phyloP scores from a whole-genome alignment of 1,140 invertebrate genomes.

The Riptortus pedestris region DNA sequence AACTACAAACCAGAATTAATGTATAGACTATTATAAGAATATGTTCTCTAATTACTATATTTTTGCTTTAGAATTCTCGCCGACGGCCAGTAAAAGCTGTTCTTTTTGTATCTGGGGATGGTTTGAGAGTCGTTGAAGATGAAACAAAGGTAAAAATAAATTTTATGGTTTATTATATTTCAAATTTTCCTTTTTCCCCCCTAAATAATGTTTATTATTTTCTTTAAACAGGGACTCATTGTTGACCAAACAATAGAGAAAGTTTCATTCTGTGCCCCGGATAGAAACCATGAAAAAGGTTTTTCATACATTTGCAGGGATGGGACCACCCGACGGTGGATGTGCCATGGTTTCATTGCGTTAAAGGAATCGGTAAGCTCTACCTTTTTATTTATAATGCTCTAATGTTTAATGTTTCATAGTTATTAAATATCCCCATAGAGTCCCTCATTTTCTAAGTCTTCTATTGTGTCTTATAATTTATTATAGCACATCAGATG shows the following conservation, averaged over 20 bases:
- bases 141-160: slow-evolving; percentile 68
- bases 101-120: slow-evolving; percentile 94
- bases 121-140: slow-evolving; percentile 93
- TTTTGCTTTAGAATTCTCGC: slow-evolving; percentile 68
- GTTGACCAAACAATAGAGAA: slow-evolving; percentile 99
- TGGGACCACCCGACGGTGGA: slow-evolving; percentile 82
- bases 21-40: too few species aligned
- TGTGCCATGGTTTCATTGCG: slow-evolving; percentile 98
- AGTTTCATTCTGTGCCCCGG: slow-evolving; percentile 98
- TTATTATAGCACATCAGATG: too few species aligned
- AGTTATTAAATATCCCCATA: too few species aligned
- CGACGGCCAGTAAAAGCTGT: slow-evolving; percentile 77
- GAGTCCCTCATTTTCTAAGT: too few species aligned
- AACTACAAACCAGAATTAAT: too few species aligned
- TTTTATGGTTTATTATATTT: not conserved
- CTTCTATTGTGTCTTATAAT: too few species aligned
- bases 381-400: too few species aligned
- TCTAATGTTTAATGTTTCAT: not conserved
- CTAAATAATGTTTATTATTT: not conserved
- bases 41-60: too few species aligned
- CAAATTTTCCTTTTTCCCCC: not conserved
- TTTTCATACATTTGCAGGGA: slow-evolving; percentile 89
- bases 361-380: slow-evolving; percentile 74
- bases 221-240: slow-evolving; percentile 64
- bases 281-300: slow-evolving; percentile 93